Conservation (phyloP, 64 coral and sea anemone species). For the Montipora capricornis region DNA sequence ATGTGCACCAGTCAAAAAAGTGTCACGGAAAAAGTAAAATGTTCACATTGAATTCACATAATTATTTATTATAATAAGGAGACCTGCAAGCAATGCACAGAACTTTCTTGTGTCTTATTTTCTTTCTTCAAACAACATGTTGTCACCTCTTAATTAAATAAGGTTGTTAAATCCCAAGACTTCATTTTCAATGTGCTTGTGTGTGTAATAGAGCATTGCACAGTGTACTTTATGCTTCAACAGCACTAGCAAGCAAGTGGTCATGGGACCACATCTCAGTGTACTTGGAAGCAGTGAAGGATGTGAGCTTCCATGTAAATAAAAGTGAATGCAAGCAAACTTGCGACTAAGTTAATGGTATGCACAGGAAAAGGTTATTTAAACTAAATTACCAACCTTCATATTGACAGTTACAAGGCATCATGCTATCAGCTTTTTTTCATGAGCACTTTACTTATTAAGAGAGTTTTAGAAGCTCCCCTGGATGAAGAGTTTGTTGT, state of each 20-base stretch:
- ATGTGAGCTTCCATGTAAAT: conserved; percentile 47
- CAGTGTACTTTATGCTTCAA: neutral
- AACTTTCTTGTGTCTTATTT: too few species aligned
- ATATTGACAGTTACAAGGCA: conserved; percentile 31
- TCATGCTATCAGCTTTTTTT: neutral
- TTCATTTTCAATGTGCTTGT: neutral
- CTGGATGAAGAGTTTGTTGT: conserved; percentile 8
- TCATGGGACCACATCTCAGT: conserved; percentile 46
- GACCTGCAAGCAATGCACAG: too few species aligned
- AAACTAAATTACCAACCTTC: neutral
- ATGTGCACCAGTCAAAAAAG: too few species aligned
- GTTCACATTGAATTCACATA: too few species aligned
- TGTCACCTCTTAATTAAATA: neutral
- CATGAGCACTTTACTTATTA: neutral
- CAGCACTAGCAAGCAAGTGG: neutral
- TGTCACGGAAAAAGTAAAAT: too few species aligned
- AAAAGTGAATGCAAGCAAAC: conserved; percentile 20
- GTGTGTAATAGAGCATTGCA: conserved; percentile 25
- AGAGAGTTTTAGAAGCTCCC: conserved; percentile 10
- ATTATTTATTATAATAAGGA: too few species aligned
- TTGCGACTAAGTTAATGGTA: neutral
- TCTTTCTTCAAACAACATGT: neutral
- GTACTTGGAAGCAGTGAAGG: conserved; percentile 53
- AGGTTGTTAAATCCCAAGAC: neutral
- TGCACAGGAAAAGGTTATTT: neutral